Percentiles rank a stretch among this genome's conserved stretches.
phyloP scores from a whole-genome alignment of 2,797 vertebrate genomes.

The Danio jaintianensis region DNA sequence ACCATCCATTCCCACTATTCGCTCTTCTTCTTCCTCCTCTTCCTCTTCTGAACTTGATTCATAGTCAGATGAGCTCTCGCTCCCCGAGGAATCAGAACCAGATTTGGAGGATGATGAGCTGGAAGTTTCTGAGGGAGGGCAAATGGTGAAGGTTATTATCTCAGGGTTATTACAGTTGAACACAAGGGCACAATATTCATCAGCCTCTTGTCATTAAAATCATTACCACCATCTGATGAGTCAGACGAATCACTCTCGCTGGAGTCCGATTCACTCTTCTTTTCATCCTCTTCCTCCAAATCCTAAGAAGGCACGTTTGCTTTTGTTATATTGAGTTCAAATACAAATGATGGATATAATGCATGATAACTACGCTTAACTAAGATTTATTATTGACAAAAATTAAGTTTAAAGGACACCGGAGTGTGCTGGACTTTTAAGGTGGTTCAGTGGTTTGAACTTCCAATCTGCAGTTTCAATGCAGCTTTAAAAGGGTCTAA shows the following conservation, averaged over 20 bases:
- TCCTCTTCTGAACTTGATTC: slow-evolving; percentile 88
- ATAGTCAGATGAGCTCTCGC: slow-evolving; percentile 87
- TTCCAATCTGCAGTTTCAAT: too few relatives aligned
- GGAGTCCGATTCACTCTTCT: slow-evolving; percentile 77
- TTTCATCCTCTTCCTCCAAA: slow-evolving; percentile 76
- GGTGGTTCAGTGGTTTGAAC: too few relatives aligned
- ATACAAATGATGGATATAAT: neutral
- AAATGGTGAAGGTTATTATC: neutral
- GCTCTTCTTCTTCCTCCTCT: slow-evolving; percentile 77
- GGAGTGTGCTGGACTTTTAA: too few relatives aligned
- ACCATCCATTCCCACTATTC: slow-evolving; percentile 55
- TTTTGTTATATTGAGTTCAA: neutral
- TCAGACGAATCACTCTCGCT: slow-evolving; percentile 86
- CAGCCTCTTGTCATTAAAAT: neutral
- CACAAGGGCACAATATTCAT: slow-evolving; percentile 11
- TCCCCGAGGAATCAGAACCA: slow-evolving; percentile 82
- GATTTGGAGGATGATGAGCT: slow-evolving; percentile 84
- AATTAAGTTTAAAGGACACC: too few relatives aligned
- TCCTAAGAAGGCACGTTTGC: slow-evolving; percentile 61
- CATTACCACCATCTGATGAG: slow-evolving; percentile 90
- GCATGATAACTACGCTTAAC: neutral
- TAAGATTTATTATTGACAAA: neutral
- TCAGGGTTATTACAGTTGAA: neutral
- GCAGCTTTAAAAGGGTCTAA: too few relatives aligned
- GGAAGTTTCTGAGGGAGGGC: slow-evolving; percentile 69